Base-by-base conservation (phyloP, 2,888 invertebrate species). In the Julus scanicus region DNA sequence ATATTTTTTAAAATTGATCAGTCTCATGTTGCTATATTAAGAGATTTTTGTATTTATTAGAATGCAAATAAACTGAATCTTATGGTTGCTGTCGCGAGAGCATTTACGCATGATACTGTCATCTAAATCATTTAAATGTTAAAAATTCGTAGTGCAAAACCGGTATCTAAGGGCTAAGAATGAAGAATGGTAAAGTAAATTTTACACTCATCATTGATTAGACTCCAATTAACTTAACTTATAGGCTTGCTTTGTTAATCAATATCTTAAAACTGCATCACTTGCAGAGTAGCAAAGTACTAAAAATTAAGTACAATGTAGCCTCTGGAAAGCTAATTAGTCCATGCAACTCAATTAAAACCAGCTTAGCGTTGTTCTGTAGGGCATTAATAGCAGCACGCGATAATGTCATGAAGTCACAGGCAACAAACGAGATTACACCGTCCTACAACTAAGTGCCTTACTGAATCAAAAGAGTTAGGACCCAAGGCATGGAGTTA, bases 311-410 rank as follows among this genome's bases (percentile, higher is more conserved):
- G 8, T 44, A 6, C 17, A 29, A 11, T 5, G 9, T 29, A 71
- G 71, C 20, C 20, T 29, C 29, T 71, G 71, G 71, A 71, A 71
- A 71, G 20, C 71, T 71, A 71, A 71, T 71, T 71, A 71, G n/a
- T 71, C 9, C n/a, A 11, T 29, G 71, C 71, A 71, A 71, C 29
- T 29, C 71, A 71, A 71, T 71, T 71, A 71, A 71, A 71, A 53
- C 53, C 6, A 29, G 20, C 29, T 9, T 9, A 71, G 29, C 71
- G 17, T 29, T 29, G 71, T 29, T 71, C 71, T n/a, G 71, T 71
- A 71, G 71, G 71, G 71, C 71, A 29, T 71, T 71, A 9, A 9
- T 9, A 71, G 29, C 29, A 29, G 29, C 29, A 63, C 63, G 63
- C 20, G 63, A 63, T 63, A 63, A 15, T 63, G 20, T 63, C 29